Evolutionary conservation across 2,888 invertebrate genomes (phyloP).

Genomic region (Morpho deidamia): DNA sequence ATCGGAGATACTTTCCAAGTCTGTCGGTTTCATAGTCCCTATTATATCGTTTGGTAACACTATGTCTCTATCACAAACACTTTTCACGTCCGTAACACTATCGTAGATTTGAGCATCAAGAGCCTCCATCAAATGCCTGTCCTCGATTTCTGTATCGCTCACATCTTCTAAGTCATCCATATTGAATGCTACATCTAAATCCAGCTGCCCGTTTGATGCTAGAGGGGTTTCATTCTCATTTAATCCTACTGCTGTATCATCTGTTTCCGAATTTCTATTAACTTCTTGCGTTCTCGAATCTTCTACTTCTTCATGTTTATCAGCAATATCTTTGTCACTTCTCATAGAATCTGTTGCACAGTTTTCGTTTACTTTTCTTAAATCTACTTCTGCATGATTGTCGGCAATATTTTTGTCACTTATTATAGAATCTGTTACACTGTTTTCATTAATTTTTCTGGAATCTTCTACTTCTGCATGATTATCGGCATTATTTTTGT

Average conservation of each 20-base stretch:
- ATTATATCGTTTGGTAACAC: not conserved
- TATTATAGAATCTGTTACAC: not conserved
- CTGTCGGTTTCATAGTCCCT: not conserved
- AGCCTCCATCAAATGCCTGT: constrained; percentile 36
- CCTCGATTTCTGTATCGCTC: constrained; percentile 38
- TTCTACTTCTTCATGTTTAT: not conserved
- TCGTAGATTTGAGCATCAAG: constrained; percentile 33
- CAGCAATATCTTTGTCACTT: not conserved
- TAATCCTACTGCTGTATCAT: not conserved
- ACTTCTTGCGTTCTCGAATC: not conserved
- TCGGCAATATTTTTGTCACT: not conserved
- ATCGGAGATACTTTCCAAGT: not conserved
- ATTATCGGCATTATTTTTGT: not conserved
- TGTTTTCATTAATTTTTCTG: no score
- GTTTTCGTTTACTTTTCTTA: no score
- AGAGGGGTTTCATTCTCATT: not conserved
- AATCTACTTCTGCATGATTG: not conserved
- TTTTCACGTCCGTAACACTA: not conserved
- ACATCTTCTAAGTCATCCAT: constrained; percentile 32
- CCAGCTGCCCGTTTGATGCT: constrained; percentile 9
- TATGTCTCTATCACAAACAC: not conserved
- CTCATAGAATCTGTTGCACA: not conserved
- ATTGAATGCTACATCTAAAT: constrained; percentile 21
- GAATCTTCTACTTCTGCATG: no score
- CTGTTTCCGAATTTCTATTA: not conserved